Conservation (phyloP, 1,140 invertebrate genomes). For the Drosophila baimaii region DNA sequence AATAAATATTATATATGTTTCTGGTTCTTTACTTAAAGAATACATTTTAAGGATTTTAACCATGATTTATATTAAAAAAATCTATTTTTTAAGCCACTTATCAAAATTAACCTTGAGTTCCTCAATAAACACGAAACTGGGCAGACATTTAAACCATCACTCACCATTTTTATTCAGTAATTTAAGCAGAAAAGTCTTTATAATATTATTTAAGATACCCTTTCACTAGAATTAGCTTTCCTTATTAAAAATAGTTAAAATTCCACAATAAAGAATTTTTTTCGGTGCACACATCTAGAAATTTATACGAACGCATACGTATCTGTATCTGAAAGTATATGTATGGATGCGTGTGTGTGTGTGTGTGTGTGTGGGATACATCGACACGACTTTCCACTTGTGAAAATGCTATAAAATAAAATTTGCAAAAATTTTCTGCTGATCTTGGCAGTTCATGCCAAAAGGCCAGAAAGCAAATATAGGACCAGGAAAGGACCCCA, state of each 20-base stretch:
- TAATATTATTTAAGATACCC: too few relatives aligned
- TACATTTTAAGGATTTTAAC: not conserved
- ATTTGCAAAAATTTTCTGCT: constrained; percentile 81
- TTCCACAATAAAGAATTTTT: not conserved
- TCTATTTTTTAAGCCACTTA: not conserved
- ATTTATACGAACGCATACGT: constrained; percentile 6
- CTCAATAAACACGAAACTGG: too few relatives aligned
- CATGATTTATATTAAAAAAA: not conserved
- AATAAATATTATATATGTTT: too few relatives aligned
- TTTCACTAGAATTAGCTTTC: too few relatives aligned
- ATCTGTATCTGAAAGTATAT: not conserved
- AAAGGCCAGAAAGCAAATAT: constrained; percentile 73
- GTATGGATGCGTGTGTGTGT: not conserved
- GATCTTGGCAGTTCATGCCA: constrained; percentile 74
- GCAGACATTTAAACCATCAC: too few relatives aligned
- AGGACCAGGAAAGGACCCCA: constrained; percentile 17
- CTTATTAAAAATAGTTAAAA: too few relatives aligned
- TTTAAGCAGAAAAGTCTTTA: too few relatives aligned
- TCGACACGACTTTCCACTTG: constrained; percentile 77
- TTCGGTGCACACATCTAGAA: constrained; percentile 2
- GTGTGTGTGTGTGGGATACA: constrained; percentile 13
- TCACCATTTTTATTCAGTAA: too few relatives aligned
- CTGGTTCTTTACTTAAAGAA: too few relatives aligned
- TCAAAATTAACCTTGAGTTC: not conserved
- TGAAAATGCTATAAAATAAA: constrained; percentile 82